Base-by-base conservation (phyloP, 2,113 vertebrate species). In the Hiodon alosoides region DNA sequence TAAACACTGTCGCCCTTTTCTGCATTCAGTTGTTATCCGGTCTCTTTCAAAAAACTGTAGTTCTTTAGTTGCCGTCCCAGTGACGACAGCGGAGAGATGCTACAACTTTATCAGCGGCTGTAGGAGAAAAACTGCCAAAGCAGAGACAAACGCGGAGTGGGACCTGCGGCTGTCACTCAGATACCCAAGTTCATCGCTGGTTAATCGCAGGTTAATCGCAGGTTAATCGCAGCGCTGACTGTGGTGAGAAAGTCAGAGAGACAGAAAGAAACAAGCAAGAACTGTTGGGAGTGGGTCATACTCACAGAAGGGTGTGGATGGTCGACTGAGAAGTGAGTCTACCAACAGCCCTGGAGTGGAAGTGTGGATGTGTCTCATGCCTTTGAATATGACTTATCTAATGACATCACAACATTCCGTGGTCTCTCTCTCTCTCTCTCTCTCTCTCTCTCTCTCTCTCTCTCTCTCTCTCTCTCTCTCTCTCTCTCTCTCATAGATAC, bases 331-430 rank as follows among this genome's bases (percentile, higher is more conserved):
- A 82, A 82, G 52, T 31, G 54, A 67, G 50, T 74, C 9, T 57
- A 4, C 48, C 14, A 85, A 86, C 89, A 87, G 78, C 85, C 81
- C 81, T 81, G 81, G 83, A 82, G 85, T 89, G 85, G 73, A 83
- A 86, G 83, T 77, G 81, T 81, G 83, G 71, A 75, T 77, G 75
- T 77, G 67, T 90, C 83, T 89, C 86, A 89, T 73, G 85, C 87
- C 86, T 91, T 89, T 90, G 88, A 84, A 82, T 80, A 74, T 81
- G 87, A 88, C 84, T 89, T 81, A 75, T 84, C 81, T 89, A 84
- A 83, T 93, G 91, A 92, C 90, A 90, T 93, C 90, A 93, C 88
- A 88, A 81, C 90, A 93, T 91, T 92, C 91, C 90, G 85, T 76
- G 61, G 74, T 47, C 76, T 69, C 67, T 51, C 76, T 68, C 61